These are phyloP conservation scores for Poecile atricapillus DNA, from an alignment of 2,113 vertebrate species.

Conservation along the genomic window DNA sequence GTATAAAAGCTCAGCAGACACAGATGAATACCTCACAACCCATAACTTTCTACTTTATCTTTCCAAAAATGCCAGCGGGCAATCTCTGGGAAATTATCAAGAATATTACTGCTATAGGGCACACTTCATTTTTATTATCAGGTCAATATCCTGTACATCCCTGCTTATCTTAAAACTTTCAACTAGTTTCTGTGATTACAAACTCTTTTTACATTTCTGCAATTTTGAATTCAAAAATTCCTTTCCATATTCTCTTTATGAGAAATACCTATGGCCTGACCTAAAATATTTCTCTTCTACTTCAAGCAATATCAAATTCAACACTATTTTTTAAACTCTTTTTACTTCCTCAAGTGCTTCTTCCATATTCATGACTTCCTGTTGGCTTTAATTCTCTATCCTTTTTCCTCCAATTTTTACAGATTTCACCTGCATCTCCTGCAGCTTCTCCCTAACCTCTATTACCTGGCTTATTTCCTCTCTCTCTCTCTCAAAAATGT, in stretches of 20 bases:
- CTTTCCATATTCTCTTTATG: neutral
- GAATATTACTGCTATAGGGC: neutral
- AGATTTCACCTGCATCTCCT: neutral
- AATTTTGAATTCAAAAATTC: neutral
- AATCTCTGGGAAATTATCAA: neutral
- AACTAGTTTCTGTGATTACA: neutral
- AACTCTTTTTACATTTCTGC: neutral
- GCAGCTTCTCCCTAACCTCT: neutral
- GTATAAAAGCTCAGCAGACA: neutral
- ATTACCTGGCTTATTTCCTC: neutral
- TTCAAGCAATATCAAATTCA: neutral
- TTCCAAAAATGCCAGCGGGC: neutral
- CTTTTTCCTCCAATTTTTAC: neutral
- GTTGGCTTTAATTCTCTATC: neutral
- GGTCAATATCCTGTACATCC: neutral
- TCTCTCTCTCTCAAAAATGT: neutral
- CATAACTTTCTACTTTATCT: neutral
- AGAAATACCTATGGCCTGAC: neutral
- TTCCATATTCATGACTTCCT: neutral
- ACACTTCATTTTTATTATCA: slow-evolving; percentile 4
- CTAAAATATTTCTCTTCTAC: neutral
- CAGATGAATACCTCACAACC: neutral
- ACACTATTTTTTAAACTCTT: neutral
- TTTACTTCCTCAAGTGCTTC: neutral
- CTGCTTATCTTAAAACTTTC: neutral